phyloP scores from a whole-genome alignment of 2,888 invertebrate genomes.

The Chrysotoxum bicinctum region DNA sequence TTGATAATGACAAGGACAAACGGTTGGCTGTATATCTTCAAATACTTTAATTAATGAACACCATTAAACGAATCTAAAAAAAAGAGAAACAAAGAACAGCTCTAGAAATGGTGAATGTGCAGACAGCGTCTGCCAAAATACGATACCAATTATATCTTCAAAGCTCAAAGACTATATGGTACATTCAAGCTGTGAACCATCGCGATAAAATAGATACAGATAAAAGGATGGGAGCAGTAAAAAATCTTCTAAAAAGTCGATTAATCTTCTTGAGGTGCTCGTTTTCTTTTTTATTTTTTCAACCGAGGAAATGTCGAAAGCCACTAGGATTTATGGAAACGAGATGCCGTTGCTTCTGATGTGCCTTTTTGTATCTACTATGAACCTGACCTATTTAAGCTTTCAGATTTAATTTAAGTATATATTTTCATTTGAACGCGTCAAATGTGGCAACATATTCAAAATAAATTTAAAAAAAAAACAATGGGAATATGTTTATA shows the following conservation, averaged over 20 bases:
- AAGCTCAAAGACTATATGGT: slow-evolving; percentile 32
- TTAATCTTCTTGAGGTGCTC: slow-evolving; percentile 55
- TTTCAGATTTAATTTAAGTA: slow-evolving; percentile 2
- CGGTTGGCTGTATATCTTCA: slow-evolving; percentile 16
- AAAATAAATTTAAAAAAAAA: background rate
- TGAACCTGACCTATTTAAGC: background rate
- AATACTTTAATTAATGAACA: slow-evolving; percentile 58
- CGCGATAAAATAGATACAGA: slow-evolving; percentile 61
- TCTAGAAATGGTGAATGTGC: slow-evolving; percentile 2
- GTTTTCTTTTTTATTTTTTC: slow-evolving; percentile 9
- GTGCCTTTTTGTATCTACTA: background rate
- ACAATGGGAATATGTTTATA: too few species aligned
- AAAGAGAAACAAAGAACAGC: slow-evolving; percentile 10
- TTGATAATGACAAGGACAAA: background rate
- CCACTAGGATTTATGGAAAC: slow-evolving; percentile 64
- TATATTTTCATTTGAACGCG: slow-evolving; percentile 1
- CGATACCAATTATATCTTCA: slow-evolving; percentile 48
- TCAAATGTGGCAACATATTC: background rate
- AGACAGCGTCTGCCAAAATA: slow-evolving; percentile 29
- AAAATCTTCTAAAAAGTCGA: slow-evolving; percentile 49
- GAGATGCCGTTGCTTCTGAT: slow-evolving; percentile 23
- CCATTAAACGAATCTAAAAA: slow-evolving; percentile 34
- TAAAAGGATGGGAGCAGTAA: slow-evolving; percentile 10
- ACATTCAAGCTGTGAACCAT: slow-evolving; percentile 55
- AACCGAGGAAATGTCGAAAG: slow-evolving; percentile 40